phyloP scores from a whole-genome alignment of 2,797 vertebrate species.

The Darevskia nairensis region DNA sequence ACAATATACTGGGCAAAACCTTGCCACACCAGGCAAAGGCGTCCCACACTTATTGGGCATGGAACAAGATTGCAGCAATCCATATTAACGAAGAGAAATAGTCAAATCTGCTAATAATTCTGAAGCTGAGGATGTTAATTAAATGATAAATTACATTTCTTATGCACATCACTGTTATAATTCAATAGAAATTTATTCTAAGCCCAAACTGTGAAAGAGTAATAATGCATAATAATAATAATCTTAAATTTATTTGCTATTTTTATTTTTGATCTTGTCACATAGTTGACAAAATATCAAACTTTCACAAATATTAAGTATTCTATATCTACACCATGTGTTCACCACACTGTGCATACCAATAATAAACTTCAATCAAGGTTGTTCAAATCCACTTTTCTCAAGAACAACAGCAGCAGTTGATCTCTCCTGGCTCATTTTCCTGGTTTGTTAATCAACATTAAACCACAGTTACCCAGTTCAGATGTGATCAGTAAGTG shows the following conservation, averaged over 20 bases:
- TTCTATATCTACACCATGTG: neutral
- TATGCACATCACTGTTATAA: neutral
- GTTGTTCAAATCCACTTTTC: too few relatives aligned
- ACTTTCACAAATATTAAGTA: neutral
- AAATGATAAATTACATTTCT: constrained; percentile 1
- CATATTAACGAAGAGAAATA: neutral
- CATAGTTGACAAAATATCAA: constrained; percentile 3
- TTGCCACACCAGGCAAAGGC: too few relatives aligned
- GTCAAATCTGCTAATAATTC: neutral
- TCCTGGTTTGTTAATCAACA: too few relatives aligned
- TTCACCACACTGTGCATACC: too few relatives aligned
- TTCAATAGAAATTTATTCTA: neutral
- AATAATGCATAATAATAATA: neutral
- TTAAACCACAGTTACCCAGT: too few relatives aligned
- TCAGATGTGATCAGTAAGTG: too few relatives aligned
- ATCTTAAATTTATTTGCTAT: neutral
- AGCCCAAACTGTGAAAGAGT: neutral
- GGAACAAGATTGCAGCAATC: neutral
- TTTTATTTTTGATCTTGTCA: neutral
- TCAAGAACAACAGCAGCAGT: too few relatives aligned
- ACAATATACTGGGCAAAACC: too few relatives aligned
- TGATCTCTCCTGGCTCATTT: too few relatives aligned
- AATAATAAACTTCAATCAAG: too few relatives aligned
- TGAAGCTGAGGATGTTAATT: neutral
- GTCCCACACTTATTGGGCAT: too few relatives aligned